phyloP scores from a whole-genome alignment of 2,888 invertebrate genomes.

The Rhamphomyia laevipes region DNA sequence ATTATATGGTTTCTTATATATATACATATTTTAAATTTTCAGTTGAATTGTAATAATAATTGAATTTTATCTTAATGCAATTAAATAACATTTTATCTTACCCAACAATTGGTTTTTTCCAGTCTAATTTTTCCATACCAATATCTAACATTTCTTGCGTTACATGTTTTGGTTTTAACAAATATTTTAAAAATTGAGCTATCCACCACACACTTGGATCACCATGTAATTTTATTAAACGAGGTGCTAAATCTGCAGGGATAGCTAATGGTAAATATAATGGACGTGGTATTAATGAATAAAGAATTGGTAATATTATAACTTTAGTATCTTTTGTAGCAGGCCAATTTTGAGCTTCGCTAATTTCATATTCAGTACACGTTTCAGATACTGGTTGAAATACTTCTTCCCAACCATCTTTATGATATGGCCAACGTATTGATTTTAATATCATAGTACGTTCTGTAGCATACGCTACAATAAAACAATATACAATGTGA shows the following conservation, averaged over 20 bases:
- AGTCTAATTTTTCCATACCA: slow-evolving; percentile 64
- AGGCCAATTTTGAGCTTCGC: slow-evolving; percentile 69
- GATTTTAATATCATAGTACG: too few relatives aligned
- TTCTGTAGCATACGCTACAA: too few relatives aligned
- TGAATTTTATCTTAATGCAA: too few relatives aligned
- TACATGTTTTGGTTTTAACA: too few relatives aligned
- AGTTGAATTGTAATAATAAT: too few relatives aligned
- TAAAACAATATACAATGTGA: slow-evolving; percentile 91
- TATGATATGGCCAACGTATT: slow-evolving; percentile 95
- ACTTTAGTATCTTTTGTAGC: slow-evolving; percentile 65
- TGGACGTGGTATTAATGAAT: slow-evolving; percentile 75
- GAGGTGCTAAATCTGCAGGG: slow-evolving; percentile 78
- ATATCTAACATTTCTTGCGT: slow-evolving; percentile 68
- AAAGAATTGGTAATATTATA: slow-evolving; percentile 85
- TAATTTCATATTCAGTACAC: slow-evolving; percentile 57
- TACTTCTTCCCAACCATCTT: slow-evolving; percentile 87
- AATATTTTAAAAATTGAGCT: too few relatives aligned
- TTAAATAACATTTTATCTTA: slow-evolving; percentile 40
- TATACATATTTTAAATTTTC: too few relatives aligned
- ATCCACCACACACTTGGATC: slow-evolving; percentile 98
- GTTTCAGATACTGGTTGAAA: slow-evolving; percentile 83
- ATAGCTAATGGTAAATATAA: slow-evolving; percentile 80
- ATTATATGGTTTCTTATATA: too few relatives aligned
- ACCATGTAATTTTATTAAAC: slow-evolving; percentile 73
- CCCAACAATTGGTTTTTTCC: slow-evolving; percentile 84